Evolutionary conservation across 2,797 vertebrate species (phyloP), one percentile per base, ranked within the genome.

Genomic region (Garrulus glandarius): DNA sequence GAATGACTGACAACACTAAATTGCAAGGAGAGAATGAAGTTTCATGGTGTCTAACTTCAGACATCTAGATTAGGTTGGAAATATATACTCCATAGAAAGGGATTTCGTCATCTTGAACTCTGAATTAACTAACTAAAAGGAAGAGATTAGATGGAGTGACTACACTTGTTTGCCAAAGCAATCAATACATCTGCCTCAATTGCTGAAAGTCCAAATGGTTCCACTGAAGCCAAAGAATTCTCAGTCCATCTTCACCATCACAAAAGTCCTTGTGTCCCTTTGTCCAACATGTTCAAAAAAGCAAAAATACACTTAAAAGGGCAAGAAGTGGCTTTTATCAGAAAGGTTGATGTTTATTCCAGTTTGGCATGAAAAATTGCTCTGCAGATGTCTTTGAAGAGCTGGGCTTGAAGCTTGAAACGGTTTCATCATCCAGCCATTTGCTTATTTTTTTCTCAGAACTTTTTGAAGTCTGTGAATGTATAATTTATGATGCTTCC

Each of bases 381-480:
- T 77, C 12, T 47, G 39, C 55, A 72, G n/a, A 59, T 39, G 8
- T 46, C 63, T 92, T 86, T 82, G 81, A 92, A 89, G 61, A 53
- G 12, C 18, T 82, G 32, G 32, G 6, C 17, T 60, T 88, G 57
- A 61, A 93, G 41, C 41, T 81, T 78, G 60, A 86, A 44, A 64
- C 37, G 80, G 11, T 86, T 95, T 91, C 13, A 57, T 84, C 50
- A 80, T 49, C n/a, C 52, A 80, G 3, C 32, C n/a, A 74, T 74
- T 85, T 87, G n/a, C 6, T 70, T 59, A 2, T 68, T 43, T 65
- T 77, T 76, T 41, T 12, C 72, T 67, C 53, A 59, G 36, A 84
- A 52, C 44, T 56, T 93, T 87, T 87, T 84, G 21, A 92, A 87
- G 65, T 92, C 57, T 57, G 14, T 53, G 61, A 92, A 93, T 87